Evolutionary conservation across 2,888 invertebrate genomes (phyloP), one percentile per base, ranked within the genome.

Genomic region (Drosophila meridiana): DNA sequence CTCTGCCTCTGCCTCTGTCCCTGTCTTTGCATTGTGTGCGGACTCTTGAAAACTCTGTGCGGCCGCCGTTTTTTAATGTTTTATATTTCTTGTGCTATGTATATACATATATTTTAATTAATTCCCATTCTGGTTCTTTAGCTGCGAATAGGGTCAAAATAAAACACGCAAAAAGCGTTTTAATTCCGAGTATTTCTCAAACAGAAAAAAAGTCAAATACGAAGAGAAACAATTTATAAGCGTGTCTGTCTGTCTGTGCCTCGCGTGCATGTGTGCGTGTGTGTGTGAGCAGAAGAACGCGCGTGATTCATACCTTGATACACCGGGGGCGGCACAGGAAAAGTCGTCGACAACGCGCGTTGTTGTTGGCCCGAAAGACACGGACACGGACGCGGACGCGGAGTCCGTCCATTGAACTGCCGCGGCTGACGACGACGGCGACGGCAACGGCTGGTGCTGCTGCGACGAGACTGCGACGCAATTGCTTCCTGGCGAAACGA

Each of bases 121-220:
- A 82, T 80, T 81, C 36, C 58, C 66, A 73, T 81, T 82, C 76
- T 76, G 76, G 55, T 71, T 76, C 75, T 61, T 67, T 36, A 80
- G 77, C 77, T 66, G 79, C 90, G 76, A 90, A 90, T 87, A 87
- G 76, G 84, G 90, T 87, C 90, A 87, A 90, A 87, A 87, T 89
- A 84, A 87, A 83, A 73, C 71, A 87, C 74, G 69, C 78, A 84
- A 81, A 75, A 75, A 88, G 74, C 72, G 60, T 68, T 77, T 83
- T 59, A 80, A 87, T 89, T 85, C 89, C 78, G 66, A 70, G 76
- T 83, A 83, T 72, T 83, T 20, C 20, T 20, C 20, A 20, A 20
- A 20, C 20, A 20, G 20, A 36, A 20, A 52, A 8, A 56, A 9
- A 26, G 20, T 20, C 20, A 40, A 56, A 57, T 8, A 30, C 14